Evolutionary conservation across 2,113 vertebrate genomes (phyloP).

Genomic region (Otis tarda): DNA sequence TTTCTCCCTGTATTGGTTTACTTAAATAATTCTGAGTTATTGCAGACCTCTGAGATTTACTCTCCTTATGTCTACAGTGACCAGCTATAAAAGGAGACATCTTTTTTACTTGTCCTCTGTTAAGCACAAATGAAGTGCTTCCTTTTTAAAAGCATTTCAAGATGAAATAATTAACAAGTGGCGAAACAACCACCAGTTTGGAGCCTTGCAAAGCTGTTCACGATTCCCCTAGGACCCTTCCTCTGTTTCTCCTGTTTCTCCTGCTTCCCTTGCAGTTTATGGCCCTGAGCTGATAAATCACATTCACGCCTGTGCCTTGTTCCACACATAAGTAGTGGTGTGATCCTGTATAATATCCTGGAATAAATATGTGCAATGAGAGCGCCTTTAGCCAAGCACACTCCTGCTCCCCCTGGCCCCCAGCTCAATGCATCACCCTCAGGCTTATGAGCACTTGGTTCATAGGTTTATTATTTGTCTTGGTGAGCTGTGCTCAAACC

Average conservation of each 20-base stretch:
- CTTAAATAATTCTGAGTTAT: neutral
- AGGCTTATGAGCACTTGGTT: neutral
- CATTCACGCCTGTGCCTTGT: neutral
- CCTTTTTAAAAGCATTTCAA: neutral
- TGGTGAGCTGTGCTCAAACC: neutral
- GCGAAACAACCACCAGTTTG: neutral
- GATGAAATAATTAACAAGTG: slow-evolving; percentile 5
- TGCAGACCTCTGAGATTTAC: neutral
- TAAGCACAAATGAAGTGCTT: neutral
- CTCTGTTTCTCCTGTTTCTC: neutral
- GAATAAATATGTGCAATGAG: neutral
- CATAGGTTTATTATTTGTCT: neutral
- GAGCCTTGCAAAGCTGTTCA: neutral
- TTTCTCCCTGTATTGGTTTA: neutral
- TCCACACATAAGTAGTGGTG: neutral
- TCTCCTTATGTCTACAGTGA: neutral
- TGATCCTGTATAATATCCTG: neutral
- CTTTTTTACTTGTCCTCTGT: neutral
- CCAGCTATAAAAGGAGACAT: neutral
- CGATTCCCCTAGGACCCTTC: neutral
- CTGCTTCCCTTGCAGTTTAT: neutral
- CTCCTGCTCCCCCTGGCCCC: neutral
- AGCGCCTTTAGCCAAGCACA: neutral
- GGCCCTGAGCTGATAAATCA: neutral
- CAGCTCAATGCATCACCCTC: accelerated